phyloP scores from a whole-genome alignment of 2,888 invertebrate species.

The Drosophila paranaensis region DNA sequence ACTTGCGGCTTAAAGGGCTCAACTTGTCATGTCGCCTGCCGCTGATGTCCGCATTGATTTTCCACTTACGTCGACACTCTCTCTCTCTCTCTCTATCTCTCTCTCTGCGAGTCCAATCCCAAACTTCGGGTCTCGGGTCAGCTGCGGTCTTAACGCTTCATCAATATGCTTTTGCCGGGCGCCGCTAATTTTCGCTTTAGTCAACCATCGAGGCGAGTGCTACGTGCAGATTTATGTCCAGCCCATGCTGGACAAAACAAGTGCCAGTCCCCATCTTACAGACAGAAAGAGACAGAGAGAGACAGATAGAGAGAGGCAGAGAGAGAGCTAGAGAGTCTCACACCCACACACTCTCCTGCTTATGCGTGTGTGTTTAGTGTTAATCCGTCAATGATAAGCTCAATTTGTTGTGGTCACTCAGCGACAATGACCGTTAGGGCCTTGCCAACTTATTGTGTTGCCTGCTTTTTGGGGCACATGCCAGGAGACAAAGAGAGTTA shows the following conservation, averaged over 20 bases:
- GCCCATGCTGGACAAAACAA: constrained; percentile 38
- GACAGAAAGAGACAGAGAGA: background rate
- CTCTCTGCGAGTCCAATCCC: background rate
- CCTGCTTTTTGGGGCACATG: constrained; percentile 43
- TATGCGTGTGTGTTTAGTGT: constrained; percentile 71
- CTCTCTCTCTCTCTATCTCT: constrained; percentile 7
- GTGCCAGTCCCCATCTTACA: constrained; percentile 29
- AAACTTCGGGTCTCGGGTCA: constrained; percentile 36
- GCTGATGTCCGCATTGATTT: constrained; percentile 75
- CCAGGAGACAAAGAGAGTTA: background rate
- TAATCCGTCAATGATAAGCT: constrained; percentile 83
- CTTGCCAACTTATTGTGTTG: constrained; percentile 49
- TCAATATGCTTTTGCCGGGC: constrained; percentile 73
- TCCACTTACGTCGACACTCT: constrained; percentile 58
- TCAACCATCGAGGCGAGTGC: constrained; percentile 51
- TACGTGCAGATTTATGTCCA: constrained; percentile 74
- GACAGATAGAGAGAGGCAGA: constrained; percentile 1
- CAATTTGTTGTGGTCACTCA: constrained; percentile 81
- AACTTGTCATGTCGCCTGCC: constrained; percentile 81
- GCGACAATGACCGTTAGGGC: constrained; percentile 60
- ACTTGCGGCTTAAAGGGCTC: constrained; percentile 82
- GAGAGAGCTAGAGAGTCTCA: background rate
- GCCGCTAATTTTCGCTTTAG: constrained; percentile 72
- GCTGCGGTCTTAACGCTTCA: constrained; percentile 72
- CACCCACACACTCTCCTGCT: constrained; percentile 19